These are phyloP conservation scores for Lepidonotus clava DNA, from an alignment of 2,888 invertebrate genomes.

Conservation along the genomic window DNA sequence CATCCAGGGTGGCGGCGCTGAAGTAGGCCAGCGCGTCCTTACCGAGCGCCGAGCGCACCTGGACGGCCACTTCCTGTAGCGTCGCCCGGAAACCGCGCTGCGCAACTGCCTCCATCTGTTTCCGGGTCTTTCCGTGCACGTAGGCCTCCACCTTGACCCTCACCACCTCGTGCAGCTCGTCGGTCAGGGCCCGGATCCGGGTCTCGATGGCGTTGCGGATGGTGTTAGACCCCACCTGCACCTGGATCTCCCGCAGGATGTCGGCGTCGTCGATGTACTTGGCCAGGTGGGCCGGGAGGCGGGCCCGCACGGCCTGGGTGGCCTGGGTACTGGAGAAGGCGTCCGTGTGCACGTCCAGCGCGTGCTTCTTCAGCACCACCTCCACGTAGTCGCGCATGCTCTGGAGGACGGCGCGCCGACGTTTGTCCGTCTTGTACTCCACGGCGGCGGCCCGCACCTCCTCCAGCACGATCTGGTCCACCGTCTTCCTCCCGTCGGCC, in stretches of 20 bases:
- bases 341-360: not conserved
- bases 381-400: not conserved
- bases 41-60: slow-evolving; percentile 7
- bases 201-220: slow-evolving; percentile 48
- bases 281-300: not conserved
- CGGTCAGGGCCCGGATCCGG: slow-evolving; percentile 41
- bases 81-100: slow-evolving; percentile 24
- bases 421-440: slow-evolving; percentile 3
- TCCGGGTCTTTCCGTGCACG: not conserved
- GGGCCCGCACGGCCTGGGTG: not conserved
- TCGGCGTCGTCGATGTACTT: slow-evolving; percentile 5
- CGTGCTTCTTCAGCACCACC: not conserved
- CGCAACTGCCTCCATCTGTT: not conserved
- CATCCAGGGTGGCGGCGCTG: not conserved
- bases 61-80: slow-evolving; percentile 38
- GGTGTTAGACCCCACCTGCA: slow-evolving; percentile 1
- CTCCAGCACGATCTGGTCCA: not conserved
- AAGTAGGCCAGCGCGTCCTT: slow-evolving; percentile 3
- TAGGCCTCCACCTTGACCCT: not conserved
- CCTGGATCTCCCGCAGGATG: not conserved
- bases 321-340: not conserved
- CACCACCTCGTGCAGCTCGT: slow-evolving; percentile 42
- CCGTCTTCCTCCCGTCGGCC: not conserved
- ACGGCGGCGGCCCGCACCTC: not conserved
- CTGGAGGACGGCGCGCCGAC: not conserved